Percentiles rank a stretch among this genome's conserved stretches.
These are phyloP conservation scores for Diploptera punctata DNA, from an alignment of 2,888 invertebrate genomes.

Conservation along the genomic window DNA sequence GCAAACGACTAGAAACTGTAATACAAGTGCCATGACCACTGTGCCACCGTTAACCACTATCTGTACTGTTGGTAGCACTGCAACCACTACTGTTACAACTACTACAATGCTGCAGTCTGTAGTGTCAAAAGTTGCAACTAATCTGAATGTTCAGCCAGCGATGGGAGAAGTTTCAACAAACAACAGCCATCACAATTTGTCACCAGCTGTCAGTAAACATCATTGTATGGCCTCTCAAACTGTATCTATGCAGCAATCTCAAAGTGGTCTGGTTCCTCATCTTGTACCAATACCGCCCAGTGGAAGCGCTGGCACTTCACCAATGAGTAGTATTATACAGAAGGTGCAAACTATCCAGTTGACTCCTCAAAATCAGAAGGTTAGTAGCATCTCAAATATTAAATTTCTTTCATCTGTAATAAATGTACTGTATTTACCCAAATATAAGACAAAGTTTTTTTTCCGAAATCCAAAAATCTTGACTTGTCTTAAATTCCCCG, in stretches of 20 bases:
- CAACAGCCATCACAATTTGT: background rate
- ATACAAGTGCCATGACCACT: background rate
- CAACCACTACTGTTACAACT: constrained; percentile 26
- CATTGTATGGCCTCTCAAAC: constrained; percentile 19
- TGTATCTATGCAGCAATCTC: constrained; percentile 19
- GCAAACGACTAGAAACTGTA: background rate
- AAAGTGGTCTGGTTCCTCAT: constrained; percentile 36
- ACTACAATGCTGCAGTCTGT: background rate
- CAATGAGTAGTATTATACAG: constrained; percentile 54
- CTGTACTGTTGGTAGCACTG: constrained; percentile 23
- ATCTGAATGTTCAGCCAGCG: background rate
- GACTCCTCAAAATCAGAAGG: constrained; percentile 74
- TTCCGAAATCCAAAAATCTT: background rate
- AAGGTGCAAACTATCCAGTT: constrained; percentile 76
- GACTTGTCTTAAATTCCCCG: too few relatives aligned
- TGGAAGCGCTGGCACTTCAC: background rate
- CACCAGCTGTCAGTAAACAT: background rate
- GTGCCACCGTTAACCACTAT: constrained; percentile 28
- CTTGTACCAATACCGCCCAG: constrained; percentile 38
- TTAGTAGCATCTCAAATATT: constrained; percentile 46
- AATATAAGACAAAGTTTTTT: too few relatives aligned
- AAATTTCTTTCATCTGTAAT: too few relatives aligned
- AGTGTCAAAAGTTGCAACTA: background rate
- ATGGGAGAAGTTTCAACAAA: background rate
- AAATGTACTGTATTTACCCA: too few relatives aligned